These are phyloP conservation scores for Neomorphus geoffroyi DNA, from an alignment of 2,797 vertebrate species.

Conservation along the genomic window DNA sequence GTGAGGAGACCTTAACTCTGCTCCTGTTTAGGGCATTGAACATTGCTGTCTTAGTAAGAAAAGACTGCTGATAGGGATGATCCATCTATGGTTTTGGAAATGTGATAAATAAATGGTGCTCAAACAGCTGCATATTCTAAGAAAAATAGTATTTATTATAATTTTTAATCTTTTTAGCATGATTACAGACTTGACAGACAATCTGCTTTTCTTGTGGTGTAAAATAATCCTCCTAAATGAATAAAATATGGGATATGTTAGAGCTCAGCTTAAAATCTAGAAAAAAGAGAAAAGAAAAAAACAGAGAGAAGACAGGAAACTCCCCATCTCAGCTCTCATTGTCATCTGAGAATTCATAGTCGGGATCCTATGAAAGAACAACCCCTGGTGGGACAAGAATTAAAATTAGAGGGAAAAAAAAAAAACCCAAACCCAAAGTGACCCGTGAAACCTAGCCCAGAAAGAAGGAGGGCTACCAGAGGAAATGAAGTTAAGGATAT, in stretches of 20 bases:
- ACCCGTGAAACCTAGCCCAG: slow-evolving; percentile 40
- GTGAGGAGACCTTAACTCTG: not conserved
- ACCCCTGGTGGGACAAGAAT: slow-evolving; percentile 59
- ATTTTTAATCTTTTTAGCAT: slow-evolving; percentile 10
- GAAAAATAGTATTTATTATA: not conserved
- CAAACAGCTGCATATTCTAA: not conserved
- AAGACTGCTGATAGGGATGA: not conserved
- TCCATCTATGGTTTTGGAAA: not conserved
- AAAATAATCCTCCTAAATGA: slow-evolving; percentile 44
- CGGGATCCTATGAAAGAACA: slow-evolving; percentile 48
- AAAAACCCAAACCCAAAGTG: not conserved
- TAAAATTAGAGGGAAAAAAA: slow-evolving; percentile 39
- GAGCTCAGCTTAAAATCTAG: not conserved
- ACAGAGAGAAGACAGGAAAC: not conserved
- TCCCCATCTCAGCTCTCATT: not conserved
- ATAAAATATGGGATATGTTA: slow-evolving; percentile 41
- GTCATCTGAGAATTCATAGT: not conserved
- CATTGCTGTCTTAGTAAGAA: not conserved
- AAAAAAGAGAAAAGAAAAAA: not conserved
- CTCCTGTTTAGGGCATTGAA: not conserved
- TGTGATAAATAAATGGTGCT: not conserved
- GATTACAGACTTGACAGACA: not conserved
- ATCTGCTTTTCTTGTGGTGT: slow-evolving; percentile 15
- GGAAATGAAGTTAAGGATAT: slow-evolving; percentile 61
- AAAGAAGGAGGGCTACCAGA: slow-evolving; percentile 30